phyloP scores from a whole-genome alignment of 2,797 vertebrate genomes.

The Helarctos malayanus region DNA sequence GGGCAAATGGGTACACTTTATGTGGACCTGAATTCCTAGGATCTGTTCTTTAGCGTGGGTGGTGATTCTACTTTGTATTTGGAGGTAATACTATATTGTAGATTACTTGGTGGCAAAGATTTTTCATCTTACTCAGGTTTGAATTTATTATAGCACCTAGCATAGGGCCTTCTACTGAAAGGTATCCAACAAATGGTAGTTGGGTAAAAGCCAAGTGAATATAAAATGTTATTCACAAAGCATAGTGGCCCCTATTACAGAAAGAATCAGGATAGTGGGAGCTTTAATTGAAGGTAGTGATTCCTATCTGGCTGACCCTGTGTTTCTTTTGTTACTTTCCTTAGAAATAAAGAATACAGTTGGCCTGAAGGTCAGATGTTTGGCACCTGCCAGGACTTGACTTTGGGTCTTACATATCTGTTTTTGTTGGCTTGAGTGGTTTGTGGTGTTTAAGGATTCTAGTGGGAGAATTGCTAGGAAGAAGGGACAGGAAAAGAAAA shows the following conservation, averaged over 20 bases:
- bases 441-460: conserved; percentile 55
- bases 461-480: not conserved
- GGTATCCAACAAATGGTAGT: not conserved
- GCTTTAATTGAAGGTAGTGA: not conserved
- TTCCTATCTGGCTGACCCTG: not conserved
- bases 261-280: not conserved
- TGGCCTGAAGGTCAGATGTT: not conserved
- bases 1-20: not conserved
- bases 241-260: not conserved
- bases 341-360: conserved; percentile 6
- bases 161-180: not conserved
- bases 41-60: not conserved
- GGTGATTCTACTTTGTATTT: not conserved
- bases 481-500: conserved; percentile 16
- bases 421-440: not conserved
- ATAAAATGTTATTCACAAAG: not conserved
- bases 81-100: not conserved
- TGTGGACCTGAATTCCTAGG: not conserved
- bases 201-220: not conserved
- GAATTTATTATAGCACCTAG: not conserved
- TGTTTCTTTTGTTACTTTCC: not conserved
- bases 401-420: not conserved
- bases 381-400: not conserved
- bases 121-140: conserved; percentile 20
- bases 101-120: not conserved